Evolutionary conservation across 2,888 invertebrate genomes (phyloP), one percentile per base, ranked within the genome.

Genomic region (Eilema griseolum): DNA sequence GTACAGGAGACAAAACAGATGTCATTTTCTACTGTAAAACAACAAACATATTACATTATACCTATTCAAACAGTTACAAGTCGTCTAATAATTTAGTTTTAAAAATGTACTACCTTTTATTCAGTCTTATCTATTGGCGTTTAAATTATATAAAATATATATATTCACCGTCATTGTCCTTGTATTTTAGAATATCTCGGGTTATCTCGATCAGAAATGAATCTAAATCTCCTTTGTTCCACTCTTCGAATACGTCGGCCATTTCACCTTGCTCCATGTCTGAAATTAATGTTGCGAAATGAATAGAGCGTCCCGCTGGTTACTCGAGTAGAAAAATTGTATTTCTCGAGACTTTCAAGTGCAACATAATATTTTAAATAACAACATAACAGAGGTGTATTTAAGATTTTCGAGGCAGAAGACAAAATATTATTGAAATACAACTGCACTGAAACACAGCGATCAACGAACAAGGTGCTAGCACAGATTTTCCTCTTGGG

Each of bases 201-300:
- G 99, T 99, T 78, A 99, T 99, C 94, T 99, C 99, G 82, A 99
- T 99, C 2, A 99, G 96, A 93, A 99, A 99, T 5, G 99, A 99
- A 89, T 99, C 98, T 75, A 99, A 92, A 88, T 99, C 99, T 33
- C 97, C 97, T 86, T 98, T 98, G 92, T 99, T 99, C 99, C 99
- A 99, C 77, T 98, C 97, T 57, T 97, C 97, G 85, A 99, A 98
- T 14, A 98, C 97, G 24, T 96, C 88, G 0, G 97, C 97, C 98
- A 99, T 99, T 91, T 99, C 97, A 59, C 96, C 96, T 84, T 98
- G 97, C 20, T 93, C 94, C 86, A 99, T 93, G 12, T 97, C 97
- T 82, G 74, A 14, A 70, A 62, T 33, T 7, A 31, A 20, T 46
- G 28, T 23, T 41, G 14, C 23, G 3, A 62, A 23, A 12, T 61